Base-by-base conservation (phyloP, 2,797 vertebrate genomes). In the Myotis findleyi region DNA sequence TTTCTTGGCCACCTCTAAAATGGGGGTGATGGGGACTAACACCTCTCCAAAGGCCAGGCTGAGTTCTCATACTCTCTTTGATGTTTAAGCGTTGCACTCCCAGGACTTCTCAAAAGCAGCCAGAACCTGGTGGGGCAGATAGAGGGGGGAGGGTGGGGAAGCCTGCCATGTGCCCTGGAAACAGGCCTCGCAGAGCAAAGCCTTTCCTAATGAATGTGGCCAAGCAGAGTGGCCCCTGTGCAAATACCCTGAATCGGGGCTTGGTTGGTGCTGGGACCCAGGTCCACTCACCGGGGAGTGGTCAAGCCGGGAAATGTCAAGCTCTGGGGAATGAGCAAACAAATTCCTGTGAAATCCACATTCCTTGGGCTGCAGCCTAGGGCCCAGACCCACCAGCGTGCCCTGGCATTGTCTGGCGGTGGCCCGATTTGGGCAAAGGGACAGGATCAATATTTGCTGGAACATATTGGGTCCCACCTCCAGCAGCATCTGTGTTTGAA, bases 371-470 rank as follows among this genome's bases (percentile, higher is more conserved):
- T 97, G 98, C 95, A 95, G 95, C 95, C 18, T 92, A 92, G 96
- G 96, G 69, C 94, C 93, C 88, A 30, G 92, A 55, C 33, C 72
- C 62, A 90, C 30, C n/a, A 20, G 30, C 1, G 73, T 21, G 77
- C 80, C 94, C 96, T 77, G 10, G 93, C 94, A 96, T 97, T 92
- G 98, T 53, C 68, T 47, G 27, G 89, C 86, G 95, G 95, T 96
- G 97, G 95, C 80, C 97, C 38, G 87, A 93, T 95, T 96, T 97
- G 97, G 94, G 95, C 95, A 96, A 96, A 95, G 97, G 98, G 98
- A 98, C 95, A 98, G 96, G 97, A 98, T 98, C 98, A 99, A 99
- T 99, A 98, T 99, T 99, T 99, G 98, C 94, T 41, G 66, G 88
- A 73, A 76, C 44, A 84, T 71, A 96, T 30, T 86, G 91, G 81